Conservation (phyloP, 2,888 invertebrate genomes). For the Mythimna lalbum region DNA sequence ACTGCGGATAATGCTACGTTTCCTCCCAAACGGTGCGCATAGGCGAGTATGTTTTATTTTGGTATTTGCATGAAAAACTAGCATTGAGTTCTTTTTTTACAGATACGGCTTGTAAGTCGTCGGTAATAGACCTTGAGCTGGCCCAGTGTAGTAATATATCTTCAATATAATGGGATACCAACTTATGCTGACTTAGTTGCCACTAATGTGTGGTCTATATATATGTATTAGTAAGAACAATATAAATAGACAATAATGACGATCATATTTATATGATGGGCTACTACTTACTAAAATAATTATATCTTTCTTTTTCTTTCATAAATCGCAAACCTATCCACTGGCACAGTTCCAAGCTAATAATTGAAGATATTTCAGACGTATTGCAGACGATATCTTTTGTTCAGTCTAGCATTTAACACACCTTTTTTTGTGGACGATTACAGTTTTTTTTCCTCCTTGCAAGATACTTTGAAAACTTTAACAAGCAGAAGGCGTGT, state of each 20-base stretch:
- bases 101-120: background rate
- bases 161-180: background rate
- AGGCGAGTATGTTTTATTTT: background rate
- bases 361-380: constrained; percentile 14
- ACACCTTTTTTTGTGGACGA: background rate
- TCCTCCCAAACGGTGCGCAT: constrained; percentile 5
- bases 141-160: background rate
- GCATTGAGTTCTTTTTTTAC: background rate
- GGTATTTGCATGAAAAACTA: constrained; percentile 1
- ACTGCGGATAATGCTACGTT: constrained; percentile 28
- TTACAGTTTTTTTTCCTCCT: constrained; percentile 1
- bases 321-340: background rate
- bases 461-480: constrained; percentile 33
- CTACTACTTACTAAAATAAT: background rate
- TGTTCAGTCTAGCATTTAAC: background rate
- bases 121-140: background rate
- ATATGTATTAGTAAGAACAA: too few relatives aligned
- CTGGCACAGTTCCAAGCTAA: constrained; percentile 11
- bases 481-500: constrained; percentile 51
- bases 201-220: too few relatives aligned
- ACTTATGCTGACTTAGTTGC: background rate
- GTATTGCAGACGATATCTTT: background rate
- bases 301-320: background rate
- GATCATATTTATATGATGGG: background rate
- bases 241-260: background rate